Evolutionary conservation across 2,113 vertebrate genomes (phyloP), one percentile per base, ranked within the genome.

Genomic region (Larimichthys crocea): DNA sequence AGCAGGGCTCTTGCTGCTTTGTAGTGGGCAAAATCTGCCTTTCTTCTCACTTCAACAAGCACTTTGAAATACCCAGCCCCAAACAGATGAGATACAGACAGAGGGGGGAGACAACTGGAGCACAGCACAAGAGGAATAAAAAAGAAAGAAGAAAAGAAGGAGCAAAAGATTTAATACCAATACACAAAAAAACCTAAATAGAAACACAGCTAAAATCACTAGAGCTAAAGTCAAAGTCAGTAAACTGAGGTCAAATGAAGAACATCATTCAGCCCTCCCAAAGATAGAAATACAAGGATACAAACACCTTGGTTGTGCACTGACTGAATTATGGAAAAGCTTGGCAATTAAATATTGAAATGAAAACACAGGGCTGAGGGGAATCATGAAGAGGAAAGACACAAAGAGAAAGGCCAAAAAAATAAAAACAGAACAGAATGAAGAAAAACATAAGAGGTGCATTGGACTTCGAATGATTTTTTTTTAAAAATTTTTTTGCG

Each of bases 331-430:
- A 91, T 89, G 82, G 66, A 92, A 74, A 50, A 48, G 60, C 65
- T 75, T 40, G 24, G 42, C 62, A 88, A 91, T 92, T 88, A 87
- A 92, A 94, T 91, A 91, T 85, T 91, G 59, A 91, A 91, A 92
- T 82, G 61, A 89, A 89, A 2, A 82, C 50, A 60, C 35, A 77
- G 83, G 26, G 85, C 86, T 67, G 40, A 78, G 59, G 65, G 65
- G n/a, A 82, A 83, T 88, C 85, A 80, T 62, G 72, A 79, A 64
- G 35, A 82, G 57, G 60, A 69, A 72, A 72, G 31, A 59, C 40
- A 62, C 46, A 48, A 22, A 66, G 10, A 16, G 57, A 15, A 2
- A 19, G 10, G 6, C 7, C 55, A 24, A n/a, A 67, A 19, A 46
- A 17, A 10, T 9, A 40, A 40, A 35, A 15, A 59, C 1, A 14